These are phyloP conservation scores for Calameuta idolon DNA, from an alignment of 2,888 invertebrate species.

Conservation along the genomic window DNA sequence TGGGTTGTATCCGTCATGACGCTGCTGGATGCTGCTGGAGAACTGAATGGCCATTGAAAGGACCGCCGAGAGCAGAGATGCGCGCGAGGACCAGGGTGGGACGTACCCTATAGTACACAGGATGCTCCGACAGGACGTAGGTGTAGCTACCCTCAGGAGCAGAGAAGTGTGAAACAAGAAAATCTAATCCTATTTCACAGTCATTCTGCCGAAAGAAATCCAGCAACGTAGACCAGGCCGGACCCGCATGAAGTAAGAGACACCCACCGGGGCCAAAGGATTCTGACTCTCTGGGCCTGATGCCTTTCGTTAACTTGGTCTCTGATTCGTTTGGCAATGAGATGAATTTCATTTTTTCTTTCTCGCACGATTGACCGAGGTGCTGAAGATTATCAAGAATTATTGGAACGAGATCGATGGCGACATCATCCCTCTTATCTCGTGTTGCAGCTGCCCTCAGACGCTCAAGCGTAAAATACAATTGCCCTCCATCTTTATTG, in stretches of 20 bases:
- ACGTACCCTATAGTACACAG: too few relatives aligned
- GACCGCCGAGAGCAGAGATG: constrained; percentile 9
- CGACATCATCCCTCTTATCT: constrained; percentile 47
- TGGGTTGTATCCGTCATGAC: constrained; percentile 42
- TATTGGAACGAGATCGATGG: constrained; percentile 24
- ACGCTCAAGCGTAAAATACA: too few relatives aligned
- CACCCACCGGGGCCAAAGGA: too few relatives aligned
- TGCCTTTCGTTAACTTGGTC: too few relatives aligned
- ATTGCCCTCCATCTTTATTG: constrained; percentile 33
- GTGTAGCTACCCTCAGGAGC: constrained; percentile 16
- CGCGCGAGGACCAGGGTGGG: constrained; percentile 4
- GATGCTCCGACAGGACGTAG: too few relatives aligned
- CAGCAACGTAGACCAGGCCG: too few relatives aligned
- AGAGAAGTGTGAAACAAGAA: constrained; percentile 54
- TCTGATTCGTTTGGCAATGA: background rate
- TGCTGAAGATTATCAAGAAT: background rate
- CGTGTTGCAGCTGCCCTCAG: constrained; percentile 48
- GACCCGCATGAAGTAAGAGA: too few relatives aligned
- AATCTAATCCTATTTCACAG: constrained; percentile 17
- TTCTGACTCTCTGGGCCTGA: too few relatives aligned
- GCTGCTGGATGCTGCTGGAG: background rate
- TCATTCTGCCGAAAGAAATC: too few relatives aligned
- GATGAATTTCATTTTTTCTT: background rate
- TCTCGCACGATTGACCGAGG: background rate
- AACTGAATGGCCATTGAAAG: constrained; percentile 19